phyloP scores from a whole-genome alignment of 2,888 invertebrate genomes.

The Onchidella celtica region DNA sequence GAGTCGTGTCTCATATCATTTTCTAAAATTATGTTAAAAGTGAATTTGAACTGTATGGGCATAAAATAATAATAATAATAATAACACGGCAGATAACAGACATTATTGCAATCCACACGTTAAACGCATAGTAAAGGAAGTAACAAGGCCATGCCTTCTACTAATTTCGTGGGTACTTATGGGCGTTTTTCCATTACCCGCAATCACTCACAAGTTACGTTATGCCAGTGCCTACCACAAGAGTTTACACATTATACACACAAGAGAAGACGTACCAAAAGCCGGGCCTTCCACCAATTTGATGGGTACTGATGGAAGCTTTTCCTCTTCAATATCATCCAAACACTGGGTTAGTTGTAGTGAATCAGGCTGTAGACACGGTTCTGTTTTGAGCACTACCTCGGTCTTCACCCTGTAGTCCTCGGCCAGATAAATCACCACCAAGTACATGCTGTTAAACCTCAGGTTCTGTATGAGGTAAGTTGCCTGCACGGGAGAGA shows the following conservation, averaged over 20 bases:
- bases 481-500: neutral
- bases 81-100: too few relatives aligned
- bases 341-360: constrained; percentile 22
- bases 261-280: neutral
- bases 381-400: constrained; percentile 34
- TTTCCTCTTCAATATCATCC: constrained; percentile 27
- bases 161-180: too few relatives aligned
- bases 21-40: too few relatives aligned
- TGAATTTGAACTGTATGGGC: too few relatives aligned
- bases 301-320: constrained; percentile 6
- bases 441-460: constrained; percentile 43
- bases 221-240: too few relatives aligned
- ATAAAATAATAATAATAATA: too few relatives aligned
- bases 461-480: constrained; percentile 34
- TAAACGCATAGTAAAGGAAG: too few relatives aligned
- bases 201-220: too few relatives aligned
- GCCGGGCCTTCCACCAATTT: neutral
- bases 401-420: constrained; percentile 30
- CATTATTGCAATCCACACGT: too few relatives aligned
- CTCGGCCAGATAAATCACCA: constrained; percentile 26
- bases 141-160: too few relatives aligned
- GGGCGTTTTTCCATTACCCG: too few relatives aligned
- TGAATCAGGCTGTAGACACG: constrained; percentile 32
- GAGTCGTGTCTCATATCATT: too few relatives aligned
- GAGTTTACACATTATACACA: neutral